Conservation (phyloP, 1,140 invertebrate genomes). For the Rhagoletis pomonella region DNA sequence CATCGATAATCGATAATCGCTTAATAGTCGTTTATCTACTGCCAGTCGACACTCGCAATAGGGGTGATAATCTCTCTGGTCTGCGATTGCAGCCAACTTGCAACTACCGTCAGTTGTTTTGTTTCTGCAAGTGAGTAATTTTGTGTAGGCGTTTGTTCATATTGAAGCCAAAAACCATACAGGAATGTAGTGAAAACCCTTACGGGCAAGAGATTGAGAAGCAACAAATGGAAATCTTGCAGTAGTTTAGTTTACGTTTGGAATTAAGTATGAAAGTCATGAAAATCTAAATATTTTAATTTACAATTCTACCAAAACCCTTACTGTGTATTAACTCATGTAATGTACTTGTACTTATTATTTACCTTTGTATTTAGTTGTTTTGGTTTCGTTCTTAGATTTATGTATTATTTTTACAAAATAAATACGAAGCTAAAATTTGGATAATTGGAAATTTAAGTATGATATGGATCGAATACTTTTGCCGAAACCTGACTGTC, state of each 20-base stretch:
- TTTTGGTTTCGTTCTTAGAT: not conserved
- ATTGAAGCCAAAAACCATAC: not conserved
- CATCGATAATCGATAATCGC: too few species aligned
- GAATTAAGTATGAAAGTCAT: constrained; percentile 32
- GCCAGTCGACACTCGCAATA: too few species aligned
- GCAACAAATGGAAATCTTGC: not conserved
- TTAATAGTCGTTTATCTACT: too few species aligned
- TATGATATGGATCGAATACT: too few species aligned
- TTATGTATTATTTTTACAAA: constrained; percentile 26
- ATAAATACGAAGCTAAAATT: constrained; percentile 1
- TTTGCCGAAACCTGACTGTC: too few species aligned
- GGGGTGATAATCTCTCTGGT: too few species aligned
- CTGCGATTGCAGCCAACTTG: too few species aligned
- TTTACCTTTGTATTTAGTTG: not conserved
- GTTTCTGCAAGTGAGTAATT: too few species aligned
- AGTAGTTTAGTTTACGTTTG: constrained; percentile 59
- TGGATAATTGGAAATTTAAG: too few species aligned
- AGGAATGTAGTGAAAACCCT: not conserved
- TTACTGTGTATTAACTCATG: not conserved
- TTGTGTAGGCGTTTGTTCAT: too few species aligned
- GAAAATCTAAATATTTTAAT: constrained; percentile 58
- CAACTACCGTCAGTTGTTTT: too few species aligned
- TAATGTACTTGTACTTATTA: too few species aligned
- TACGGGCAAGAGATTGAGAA: not conserved
- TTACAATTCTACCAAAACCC: constrained; percentile 4